Conservation (phyloP, 1,140 invertebrate species). For the Drosophila yakuba region DNA sequence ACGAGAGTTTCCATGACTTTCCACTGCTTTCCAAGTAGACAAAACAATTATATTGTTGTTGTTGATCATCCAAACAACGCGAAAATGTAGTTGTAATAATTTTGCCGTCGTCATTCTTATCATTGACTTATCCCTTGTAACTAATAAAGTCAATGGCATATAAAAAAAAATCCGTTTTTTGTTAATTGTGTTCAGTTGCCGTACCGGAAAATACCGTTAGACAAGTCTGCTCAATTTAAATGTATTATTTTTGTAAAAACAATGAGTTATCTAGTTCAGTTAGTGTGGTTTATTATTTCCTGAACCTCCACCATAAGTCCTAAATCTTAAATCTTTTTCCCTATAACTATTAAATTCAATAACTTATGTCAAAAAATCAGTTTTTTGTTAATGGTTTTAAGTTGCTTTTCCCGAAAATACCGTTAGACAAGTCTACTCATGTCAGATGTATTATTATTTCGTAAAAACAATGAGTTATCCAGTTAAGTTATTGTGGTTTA, state of each 20-base stretch:
- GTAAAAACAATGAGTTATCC: not conserved
- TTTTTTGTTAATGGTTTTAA: not conserved
- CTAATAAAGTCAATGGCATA: constrained; percentile 4
- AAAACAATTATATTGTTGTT: constrained; percentile 35
- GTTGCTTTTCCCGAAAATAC: not conserved
- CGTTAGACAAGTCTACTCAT: not conserved
- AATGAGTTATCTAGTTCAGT: not conserved
- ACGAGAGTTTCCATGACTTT: constrained; percentile 50
- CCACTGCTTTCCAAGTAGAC: constrained; percentile 53
- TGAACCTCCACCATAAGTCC: not conserved
- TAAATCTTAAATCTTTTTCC: constrained; percentile 1
- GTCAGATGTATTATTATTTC: not conserved
- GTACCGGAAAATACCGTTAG: not conserved
- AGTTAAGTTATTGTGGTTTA: not conserved
- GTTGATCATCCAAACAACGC: constrained; percentile 35
- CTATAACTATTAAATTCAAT: constrained; percentile 1
- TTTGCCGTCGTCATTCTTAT: not conserved
- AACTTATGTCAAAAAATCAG: not conserved
- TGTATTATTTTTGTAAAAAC: constrained; percentile 1
- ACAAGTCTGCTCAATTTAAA: not conserved
- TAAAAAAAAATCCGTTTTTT: not conserved
- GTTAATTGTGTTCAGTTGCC: not conserved
- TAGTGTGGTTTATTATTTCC: not conserved
- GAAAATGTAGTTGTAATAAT: constrained; percentile 11
- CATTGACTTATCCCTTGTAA: constrained; percentile 7